Evolutionary conservation across 64 coral and sea anemone genomes (phyloP).

Genomic region (Catalaphyllia jardinei): DNA sequence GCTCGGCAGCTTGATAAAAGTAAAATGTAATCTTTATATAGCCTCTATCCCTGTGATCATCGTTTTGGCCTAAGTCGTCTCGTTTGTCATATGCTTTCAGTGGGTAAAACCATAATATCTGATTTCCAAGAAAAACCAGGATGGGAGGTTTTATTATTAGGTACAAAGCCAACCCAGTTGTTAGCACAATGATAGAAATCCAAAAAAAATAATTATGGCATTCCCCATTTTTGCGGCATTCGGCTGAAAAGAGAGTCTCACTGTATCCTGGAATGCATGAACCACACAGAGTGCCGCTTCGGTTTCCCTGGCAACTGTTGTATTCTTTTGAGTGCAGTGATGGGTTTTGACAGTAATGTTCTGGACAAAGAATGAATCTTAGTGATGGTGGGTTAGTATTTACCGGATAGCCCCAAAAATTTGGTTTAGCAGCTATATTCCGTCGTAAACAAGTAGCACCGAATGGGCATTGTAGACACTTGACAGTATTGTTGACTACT

Average conservation of each 20-base stretch:
- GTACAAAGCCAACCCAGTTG: slow-evolving; percentile 45
- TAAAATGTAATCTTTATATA: slow-evolving; percentile 45
- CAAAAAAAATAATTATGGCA: slow-evolving; percentile 69
- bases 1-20: slow-evolving; percentile 50
- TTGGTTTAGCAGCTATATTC: slow-evolving; percentile 12
- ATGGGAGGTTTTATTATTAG: slow-evolving; percentile 61
- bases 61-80: not conserved
- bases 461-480: slow-evolving; percentile 13
- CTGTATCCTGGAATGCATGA: slow-evolving; percentile 37
- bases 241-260: slow-evolving; percentile 62
- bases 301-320: slow-evolving; percentile 48
- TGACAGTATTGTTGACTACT: not conserved
- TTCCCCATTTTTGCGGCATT: slow-evolving; percentile 39
- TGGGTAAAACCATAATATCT: slow-evolving; percentile 47
- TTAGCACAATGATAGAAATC: slow-evolving; percentile 26
- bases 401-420: slow-evolving; percentile 31
- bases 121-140: not conserved
- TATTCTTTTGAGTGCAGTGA: not conserved
- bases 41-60: not conserved
- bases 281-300: slow-evolving; percentile 60
- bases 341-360: slow-evolving; percentile 25
- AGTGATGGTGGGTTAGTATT: not conserved
- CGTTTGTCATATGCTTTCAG: not conserved
- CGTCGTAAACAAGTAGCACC: not conserved
- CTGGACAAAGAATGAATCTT: slow-evolving; percentile 44